Evolutionary conservation across 2,797 vertebrate species (phyloP).

Genomic region (Sarcophilus harrisii): DNA sequence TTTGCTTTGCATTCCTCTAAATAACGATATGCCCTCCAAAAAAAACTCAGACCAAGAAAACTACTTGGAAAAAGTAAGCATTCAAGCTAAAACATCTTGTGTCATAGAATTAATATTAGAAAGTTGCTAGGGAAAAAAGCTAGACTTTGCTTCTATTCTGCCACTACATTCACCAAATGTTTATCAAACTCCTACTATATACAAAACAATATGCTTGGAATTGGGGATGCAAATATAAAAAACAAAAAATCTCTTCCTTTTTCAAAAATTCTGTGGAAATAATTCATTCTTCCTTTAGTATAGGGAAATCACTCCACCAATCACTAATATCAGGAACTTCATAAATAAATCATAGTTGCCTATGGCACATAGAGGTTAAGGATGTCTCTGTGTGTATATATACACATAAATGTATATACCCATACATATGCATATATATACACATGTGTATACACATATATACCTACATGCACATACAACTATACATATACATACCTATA

Average conservation of each 20-base stretch:
- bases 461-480: too few relatives aligned
- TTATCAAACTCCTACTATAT: background rate
- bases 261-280: background rate
- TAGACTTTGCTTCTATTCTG: background rate
- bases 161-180: background rate
- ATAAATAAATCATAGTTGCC: background rate
- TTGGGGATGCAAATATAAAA: background rate
- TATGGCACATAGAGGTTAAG: background rate
- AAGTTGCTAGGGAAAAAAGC: background rate
- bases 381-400: background rate
- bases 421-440: too few relatives aligned
- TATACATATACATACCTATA: too few relatives aligned
- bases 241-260: background rate
- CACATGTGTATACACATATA: background rate
- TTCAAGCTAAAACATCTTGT: background rate
- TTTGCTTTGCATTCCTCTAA: conserved; percentile 35
- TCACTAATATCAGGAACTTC: background rate
- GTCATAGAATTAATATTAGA: background rate
- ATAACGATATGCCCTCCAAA: background rate
- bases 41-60: background rate
- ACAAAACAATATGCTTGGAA: background rate
- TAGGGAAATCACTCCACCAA: background rate
- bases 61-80: background rate
- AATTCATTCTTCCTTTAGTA: background rate
- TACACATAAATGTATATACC: too few relatives aligned